Percentiles rank a stretch among this genome's conserved stretches.
Evolutionary conservation across 2,113 vertebrate genomes (phyloP).

Genomic region (Theristicus caerulescens): DNA sequence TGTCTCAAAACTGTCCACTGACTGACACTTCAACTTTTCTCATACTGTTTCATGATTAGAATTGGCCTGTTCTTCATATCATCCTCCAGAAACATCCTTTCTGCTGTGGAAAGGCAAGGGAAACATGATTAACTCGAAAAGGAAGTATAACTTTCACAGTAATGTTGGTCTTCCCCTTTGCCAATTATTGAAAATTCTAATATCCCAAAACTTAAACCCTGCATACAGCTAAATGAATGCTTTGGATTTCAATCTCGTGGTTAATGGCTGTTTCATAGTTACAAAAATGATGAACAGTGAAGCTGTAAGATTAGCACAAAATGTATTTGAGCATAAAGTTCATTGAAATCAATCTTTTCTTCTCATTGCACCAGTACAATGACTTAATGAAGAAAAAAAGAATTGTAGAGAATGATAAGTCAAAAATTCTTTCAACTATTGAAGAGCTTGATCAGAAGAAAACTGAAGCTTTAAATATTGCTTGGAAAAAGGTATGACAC

Average conservation of each 20-base stretch:
- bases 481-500: constrained; percentile 91
- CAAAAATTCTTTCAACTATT: constrained; percentile 89
- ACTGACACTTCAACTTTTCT: background rate
- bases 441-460: constrained; percentile 93
- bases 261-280: background rate
- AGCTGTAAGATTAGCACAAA: background rate
- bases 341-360: background rate
- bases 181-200: background rate
- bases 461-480: constrained; percentile 86
- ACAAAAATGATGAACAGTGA: background rate
- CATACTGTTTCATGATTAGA: background rate
- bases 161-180: background rate
- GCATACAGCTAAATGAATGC: background rate
- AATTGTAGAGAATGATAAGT: constrained; percentile 93
- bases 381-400: constrained; percentile 93
- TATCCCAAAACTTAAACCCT: background rate
- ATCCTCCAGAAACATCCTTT: background rate
- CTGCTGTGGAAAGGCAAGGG: background rate
- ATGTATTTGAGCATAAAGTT: background rate
- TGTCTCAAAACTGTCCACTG: background rate
- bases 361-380: constrained; percentile 81
- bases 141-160: background rate
- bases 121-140: background rate
- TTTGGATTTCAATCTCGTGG: background rate
- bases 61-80: background rate